Conservation (phyloP, 2,113 vertebrate genomes). For the Serilophus lunatus region DNA sequence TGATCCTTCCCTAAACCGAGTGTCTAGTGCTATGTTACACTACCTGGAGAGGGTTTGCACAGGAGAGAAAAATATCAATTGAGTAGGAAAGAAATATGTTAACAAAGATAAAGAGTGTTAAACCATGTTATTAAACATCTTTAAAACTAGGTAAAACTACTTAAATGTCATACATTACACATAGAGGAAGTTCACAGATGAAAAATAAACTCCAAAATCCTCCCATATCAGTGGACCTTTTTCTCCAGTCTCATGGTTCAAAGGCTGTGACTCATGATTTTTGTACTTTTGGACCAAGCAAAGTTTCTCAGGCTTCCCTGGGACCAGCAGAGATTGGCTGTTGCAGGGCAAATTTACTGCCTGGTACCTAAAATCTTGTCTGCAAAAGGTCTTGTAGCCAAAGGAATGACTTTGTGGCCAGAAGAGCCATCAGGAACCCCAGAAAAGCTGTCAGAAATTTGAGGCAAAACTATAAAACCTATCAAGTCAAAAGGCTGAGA, state of each 20-base stretch:
- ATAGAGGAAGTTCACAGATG: background rate
- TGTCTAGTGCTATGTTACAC: background rate
- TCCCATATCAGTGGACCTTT: fast-evolving
- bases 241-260: background rate
- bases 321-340: background rate
- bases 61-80: background rate
- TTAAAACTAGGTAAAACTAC: background rate
- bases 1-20: background rate
- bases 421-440: background rate
- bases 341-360: background rate
- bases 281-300: background rate
- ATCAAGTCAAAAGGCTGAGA: background rate
- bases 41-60: background rate
- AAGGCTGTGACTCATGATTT: background rate
- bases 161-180: background rate
- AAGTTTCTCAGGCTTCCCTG: background rate
- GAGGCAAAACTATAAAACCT: background rate
- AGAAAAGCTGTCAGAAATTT: background rate
- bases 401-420: background rate
- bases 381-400: background rate
- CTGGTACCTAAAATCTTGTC: background rate
- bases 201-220: background rate
- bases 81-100: background rate
- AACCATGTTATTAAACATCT: background rate
- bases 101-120: background rate